Conservation (phyloP, 2,888 invertebrate species). For the Drosophila neonasuta region DNA sequence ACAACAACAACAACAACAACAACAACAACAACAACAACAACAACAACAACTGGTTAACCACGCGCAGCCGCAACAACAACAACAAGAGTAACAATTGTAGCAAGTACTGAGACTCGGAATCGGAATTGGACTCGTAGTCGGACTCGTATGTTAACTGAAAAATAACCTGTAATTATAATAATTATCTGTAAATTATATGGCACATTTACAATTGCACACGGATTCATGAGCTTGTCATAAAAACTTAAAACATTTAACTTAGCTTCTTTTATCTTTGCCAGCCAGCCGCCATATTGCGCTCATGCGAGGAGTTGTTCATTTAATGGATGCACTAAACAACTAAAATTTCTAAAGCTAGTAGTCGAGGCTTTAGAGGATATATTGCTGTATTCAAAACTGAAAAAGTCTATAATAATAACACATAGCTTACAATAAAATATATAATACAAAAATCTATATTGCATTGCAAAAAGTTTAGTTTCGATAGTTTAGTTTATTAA, state of each 20-base stretch:
- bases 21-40: background rate
- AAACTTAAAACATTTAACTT: conserved; percentile 56
- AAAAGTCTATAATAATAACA: no score
- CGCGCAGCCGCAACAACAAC: conserved; percentile 19
- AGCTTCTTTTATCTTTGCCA: conserved; percentile 45
- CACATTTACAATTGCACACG: conserved; percentile 73
- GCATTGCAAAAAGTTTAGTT: background rate
- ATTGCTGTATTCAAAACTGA: no score
- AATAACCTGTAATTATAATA: conserved; percentile 76
- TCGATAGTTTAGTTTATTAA: no score
- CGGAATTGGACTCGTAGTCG: background rate
- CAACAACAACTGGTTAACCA: conserved; percentile 17
- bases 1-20: no score
- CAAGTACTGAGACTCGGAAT: conserved; percentile 25
- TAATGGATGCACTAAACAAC: conserved; percentile 27
- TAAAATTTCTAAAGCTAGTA: conserved; percentile 9
- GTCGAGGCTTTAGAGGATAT: no score
- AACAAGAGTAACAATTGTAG: conserved; percentile 21
- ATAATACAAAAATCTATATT: background rate
- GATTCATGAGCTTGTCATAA: conserved; percentile 74
- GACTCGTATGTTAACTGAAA: conserved; percentile 66
- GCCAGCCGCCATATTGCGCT: conserved; percentile 42
- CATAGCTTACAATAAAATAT: no score
- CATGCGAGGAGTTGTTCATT: conserved; percentile 21
- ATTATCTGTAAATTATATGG: conserved; percentile 76